Evolutionary conservation across 2,113 vertebrate species (phyloP).

Genomic region (Dryoscopus gambensis): DNA sequence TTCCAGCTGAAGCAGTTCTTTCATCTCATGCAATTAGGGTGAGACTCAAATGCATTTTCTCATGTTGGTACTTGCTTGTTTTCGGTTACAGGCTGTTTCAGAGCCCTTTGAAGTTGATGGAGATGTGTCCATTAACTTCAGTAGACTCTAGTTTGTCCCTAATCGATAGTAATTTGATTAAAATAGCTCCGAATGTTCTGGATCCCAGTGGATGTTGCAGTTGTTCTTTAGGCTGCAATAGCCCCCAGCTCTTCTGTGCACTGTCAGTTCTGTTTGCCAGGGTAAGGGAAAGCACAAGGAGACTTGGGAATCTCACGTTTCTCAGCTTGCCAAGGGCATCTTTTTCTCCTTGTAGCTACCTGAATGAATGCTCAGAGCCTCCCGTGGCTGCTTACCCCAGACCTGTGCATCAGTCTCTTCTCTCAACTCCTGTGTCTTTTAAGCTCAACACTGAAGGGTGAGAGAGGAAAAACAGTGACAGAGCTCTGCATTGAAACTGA

Average conservation of each 20-base stretch:
- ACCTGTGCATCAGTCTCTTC: neutral
- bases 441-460: neutral
- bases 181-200: constrained; percentile 40
- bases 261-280: neutral
- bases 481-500: neutral
- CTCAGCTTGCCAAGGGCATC: neutral
- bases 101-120: constrained; percentile 51
- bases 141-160: constrained; percentile 33
- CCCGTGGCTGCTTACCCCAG: neutral
- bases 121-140: constrained; percentile 54
- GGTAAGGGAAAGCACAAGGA: neutral
- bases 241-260: neutral
- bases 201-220: neutral
- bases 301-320: neutral
- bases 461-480: neutral
- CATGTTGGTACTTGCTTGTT: neutral
- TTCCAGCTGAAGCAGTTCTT: constrained; percentile 1
- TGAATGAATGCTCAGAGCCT: neutral
- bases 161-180: constrained; percentile 62
- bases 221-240: neutral
- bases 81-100: neutral
- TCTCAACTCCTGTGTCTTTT: neutral
- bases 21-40: constrained; percentile 18
- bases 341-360: neutral
- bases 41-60: constrained; percentile 18